Percentiles rank a stretch among this genome's conserved stretches.
Conservation (phyloP, 2,888 invertebrate genomes). For the Halictus ligatus region DNA sequence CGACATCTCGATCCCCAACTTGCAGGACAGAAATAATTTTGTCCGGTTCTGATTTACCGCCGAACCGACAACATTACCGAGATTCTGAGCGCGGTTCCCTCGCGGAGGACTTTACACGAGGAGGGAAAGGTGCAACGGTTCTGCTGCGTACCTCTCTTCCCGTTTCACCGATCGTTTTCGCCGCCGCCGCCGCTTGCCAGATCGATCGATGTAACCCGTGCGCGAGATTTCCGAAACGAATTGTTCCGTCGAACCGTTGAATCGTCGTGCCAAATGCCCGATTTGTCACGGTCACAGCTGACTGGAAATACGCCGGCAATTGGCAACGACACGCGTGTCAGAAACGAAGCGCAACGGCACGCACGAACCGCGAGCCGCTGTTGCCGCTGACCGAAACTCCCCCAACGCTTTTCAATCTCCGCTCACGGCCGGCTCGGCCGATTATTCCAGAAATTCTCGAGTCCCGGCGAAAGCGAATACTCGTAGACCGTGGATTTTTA, state of each 20-base stretch:
- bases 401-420: constrained; percentile 25
- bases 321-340: constrained; percentile 76
- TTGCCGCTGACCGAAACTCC: background rate
- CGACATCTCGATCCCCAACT: constrained; percentile 36
- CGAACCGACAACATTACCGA: constrained; percentile 14
- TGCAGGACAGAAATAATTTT: constrained; percentile 55
- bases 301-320: constrained; percentile 73
- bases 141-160: background rate
- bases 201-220: constrained; percentile 1
- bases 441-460: background rate
- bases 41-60: constrained; percentile 44
- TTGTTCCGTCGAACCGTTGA: background rate
- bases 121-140: background rate
- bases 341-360: constrained; percentile 61
- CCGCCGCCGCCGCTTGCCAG: background rate
- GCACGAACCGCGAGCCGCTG: constrained; percentile 32
- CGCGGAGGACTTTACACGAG: background rate
- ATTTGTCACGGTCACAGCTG: constrained; percentile 67
- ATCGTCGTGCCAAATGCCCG: constrained; percentile 54
- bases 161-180: background rate
- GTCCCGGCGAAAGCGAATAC: background rate
- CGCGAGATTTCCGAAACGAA: background rate
- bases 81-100: constrained; percentile 18
- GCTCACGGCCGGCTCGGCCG: background rate
- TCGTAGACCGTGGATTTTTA: background rate